Percentiles rank a stretch among this genome's conserved stretches.
Conservation (phyloP, 2,797 vertebrate genomes). For the Chloroceryle amazona region DNA sequence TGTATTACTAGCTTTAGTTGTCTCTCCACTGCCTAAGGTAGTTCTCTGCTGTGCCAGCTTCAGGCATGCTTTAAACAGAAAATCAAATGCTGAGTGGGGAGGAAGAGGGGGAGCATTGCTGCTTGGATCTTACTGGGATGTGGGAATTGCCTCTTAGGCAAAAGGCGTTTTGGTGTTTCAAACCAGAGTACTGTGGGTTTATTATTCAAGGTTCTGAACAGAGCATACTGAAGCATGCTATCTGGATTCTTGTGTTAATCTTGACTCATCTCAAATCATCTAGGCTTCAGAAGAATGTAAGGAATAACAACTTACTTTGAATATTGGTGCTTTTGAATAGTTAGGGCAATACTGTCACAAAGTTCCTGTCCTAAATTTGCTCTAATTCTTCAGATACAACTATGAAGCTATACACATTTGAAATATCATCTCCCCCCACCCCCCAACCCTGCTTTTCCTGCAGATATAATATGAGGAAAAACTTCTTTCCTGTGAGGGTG, state of each 20-base stretch:
- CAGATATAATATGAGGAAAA: background rate
- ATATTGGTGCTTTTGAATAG: background rate
- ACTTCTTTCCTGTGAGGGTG: background rate
- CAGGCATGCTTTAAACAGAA: background rate
- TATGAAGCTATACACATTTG: background rate
- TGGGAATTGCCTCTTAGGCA: background rate
- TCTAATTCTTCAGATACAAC: background rate
- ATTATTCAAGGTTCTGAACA: background rate
- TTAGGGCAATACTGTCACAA: background rate
- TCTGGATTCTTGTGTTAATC: background rate
- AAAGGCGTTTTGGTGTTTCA: background rate
- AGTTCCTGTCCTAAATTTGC: background rate
- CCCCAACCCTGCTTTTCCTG: background rate
- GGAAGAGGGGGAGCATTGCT: background rate
- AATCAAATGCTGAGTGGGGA: background rate
- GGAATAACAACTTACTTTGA: background rate
- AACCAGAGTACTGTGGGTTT: background rate
- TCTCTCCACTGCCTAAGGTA: fast-evolving
- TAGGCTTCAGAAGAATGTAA: background rate
- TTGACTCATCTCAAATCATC: background rate
- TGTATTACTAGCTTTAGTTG: fast-evolving
- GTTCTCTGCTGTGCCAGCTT: background rate
- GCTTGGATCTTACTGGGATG: background rate
- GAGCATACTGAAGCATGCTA: background rate
- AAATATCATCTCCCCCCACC: background rate